phyloP scores from a whole-genome alignment of 2,888 invertebrate species.

The Tetramorium bicarinatum region DNA sequence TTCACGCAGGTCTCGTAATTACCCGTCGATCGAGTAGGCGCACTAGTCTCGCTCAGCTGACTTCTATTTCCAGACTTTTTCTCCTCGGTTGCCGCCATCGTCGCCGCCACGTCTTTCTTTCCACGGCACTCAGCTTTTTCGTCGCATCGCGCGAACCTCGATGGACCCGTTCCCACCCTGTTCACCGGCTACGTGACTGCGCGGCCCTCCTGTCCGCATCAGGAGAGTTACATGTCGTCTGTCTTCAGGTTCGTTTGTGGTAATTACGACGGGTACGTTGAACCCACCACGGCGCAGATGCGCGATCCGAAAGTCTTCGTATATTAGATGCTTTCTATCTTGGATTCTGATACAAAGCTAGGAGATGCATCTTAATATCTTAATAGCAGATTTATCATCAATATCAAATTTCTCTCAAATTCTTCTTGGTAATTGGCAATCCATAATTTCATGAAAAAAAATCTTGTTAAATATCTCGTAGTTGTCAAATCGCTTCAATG shows the following conservation, averaged over 20 bases:
- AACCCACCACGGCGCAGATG: conserved; percentile 64
- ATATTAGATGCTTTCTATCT: conserved; percentile 5
- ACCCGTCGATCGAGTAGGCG: conserved; percentile 71
- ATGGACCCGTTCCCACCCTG: conserved; percentile 71
- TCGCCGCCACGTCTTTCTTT: conserved; percentile 57
- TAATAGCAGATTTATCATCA: not conserved
- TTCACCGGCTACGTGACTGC: conserved; percentile 74
- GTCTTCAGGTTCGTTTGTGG: conserved; percentile 77
- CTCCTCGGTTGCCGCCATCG: conserved; percentile 42
- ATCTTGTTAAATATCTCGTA: not conserved
- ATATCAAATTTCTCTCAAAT: not conserved
- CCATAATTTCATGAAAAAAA: not conserved
- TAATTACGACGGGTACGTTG: conserved; percentile 80
- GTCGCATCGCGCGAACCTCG: conserved; percentile 44
- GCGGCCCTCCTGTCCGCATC: conserved; percentile 57
- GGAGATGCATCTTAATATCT: not conserved
- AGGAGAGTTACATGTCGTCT: conserved; percentile 66
- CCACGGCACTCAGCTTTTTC: conserved; percentile 54
- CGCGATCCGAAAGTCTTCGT: conserved; percentile 13
- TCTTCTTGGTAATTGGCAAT: not conserved
- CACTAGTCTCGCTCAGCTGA: conserved; percentile 58
- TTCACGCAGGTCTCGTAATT: conserved; percentile 83
- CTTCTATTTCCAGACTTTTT: conserved; percentile 67
- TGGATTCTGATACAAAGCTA: not conserved
- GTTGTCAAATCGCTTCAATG: not conserved